Base-by-base conservation (phyloP, 2,113 vertebrate species). In the Strix uralensis region DNA sequence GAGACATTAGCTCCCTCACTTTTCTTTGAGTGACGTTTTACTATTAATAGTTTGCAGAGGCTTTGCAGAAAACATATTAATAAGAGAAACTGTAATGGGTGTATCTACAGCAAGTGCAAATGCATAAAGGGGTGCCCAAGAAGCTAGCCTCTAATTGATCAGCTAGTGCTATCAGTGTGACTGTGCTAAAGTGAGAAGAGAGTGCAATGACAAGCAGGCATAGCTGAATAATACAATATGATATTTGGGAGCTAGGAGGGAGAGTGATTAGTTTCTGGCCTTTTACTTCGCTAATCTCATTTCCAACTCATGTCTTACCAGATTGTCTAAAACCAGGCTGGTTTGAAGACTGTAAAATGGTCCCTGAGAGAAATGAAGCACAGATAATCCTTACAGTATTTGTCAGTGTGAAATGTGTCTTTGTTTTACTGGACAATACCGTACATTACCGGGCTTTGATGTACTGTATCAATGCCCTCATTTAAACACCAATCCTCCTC, bases 21-120 rank as follows among this genome's bases (percentile, higher is more conserved):
- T 98, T 98, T 98, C 98, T 98, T 98, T 98, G 98, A 98, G 98
- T 98, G 98, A 98, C 98, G 98, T 98, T 98, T 98, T 98, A 97
- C 98, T 98, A 98, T 98, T 98, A 98, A 98, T 98, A 98, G 98
- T 98, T 98, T 98, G 98, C 98, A 98, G 98, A 98, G 95, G 98
- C 97, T 98, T 98, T 98, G 98, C 98, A 98, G 98, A 98, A 98
- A 98, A 98, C 98, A 98, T 98, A 98, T 98, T 98, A 98, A 98
- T 98, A 98, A 98, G 98, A 98, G 98, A 98, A 97, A 98, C 97
- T 97, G 96, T 98, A 98, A 98, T 97, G 97, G 98, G 96, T 97
- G 88, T 98, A 98, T 97, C 98, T 98, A 95, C 97, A 98, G 98
- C 96, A 97, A 98, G 95, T 98, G 94, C 98, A 97, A 97, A 97